Evolutionary conservation across 2,888 invertebrate genomes (phyloP).

Genomic region (Pammene fasciana): DNA sequence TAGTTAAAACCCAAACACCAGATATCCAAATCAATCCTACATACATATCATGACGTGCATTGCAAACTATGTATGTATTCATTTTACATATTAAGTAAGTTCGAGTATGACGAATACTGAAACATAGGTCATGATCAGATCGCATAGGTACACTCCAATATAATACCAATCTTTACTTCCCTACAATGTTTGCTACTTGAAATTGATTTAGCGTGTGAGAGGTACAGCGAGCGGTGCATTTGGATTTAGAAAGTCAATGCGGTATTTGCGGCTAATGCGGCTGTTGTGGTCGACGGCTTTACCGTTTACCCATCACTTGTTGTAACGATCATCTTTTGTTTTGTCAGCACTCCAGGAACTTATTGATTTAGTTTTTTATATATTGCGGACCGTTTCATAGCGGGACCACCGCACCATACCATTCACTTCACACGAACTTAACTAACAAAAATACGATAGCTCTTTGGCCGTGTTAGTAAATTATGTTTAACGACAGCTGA

Average conservation of each 20-base stretch:
- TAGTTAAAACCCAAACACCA: too few relatives aligned
- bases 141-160: too few relatives aligned
- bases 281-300: constrained; percentile 71
- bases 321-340: constrained; percentile 53
- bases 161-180: constrained; percentile 14
- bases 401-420: constrained; percentile 25
- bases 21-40: not conserved
- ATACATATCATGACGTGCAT: not conserved
- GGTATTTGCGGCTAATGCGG: constrained; percentile 66
- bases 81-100: not conserved
- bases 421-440: constrained; percentile 28
- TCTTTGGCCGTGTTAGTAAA: constrained; percentile 27
- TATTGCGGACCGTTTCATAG: constrained; percentile 32
- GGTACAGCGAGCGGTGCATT: constrained; percentile 32
- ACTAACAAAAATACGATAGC: constrained; percentile 30
- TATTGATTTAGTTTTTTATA: constrained; percentile 37
- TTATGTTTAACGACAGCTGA: constrained; percentile 44
- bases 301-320: constrained; percentile 62
- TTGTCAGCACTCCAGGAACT: constrained; percentile 42
- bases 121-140: too few relatives aligned
- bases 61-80: not conserved
- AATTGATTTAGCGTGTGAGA: constrained; percentile 39
- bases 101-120: constrained; percentile 17
- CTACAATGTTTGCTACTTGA: constrained; percentile 8
- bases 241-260: constrained; percentile 57